Evolutionary conservation across 2,888 invertebrate genomes (phyloP), one percentile per base, ranked within the genome.

Genomic region (Nasonia oneida): DNA sequence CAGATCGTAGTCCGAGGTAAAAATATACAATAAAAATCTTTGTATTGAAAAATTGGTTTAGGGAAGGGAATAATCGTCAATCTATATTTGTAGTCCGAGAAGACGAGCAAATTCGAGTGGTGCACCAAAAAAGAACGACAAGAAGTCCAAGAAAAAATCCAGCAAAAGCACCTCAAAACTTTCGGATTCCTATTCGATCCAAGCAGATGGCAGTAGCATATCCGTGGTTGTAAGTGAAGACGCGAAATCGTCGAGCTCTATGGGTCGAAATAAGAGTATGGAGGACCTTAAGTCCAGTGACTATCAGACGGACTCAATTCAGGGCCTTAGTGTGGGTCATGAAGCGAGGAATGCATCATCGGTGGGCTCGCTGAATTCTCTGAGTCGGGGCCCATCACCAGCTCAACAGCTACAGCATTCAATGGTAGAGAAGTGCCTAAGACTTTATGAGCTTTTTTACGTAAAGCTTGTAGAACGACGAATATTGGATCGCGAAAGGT

Each of bases 401-500:
- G 91, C 92, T 2, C 90, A 91, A 73, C 92, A 92, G 80, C 90
- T 91, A 0, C 93, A 93, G 64, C 94, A 94, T 83, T 93, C 95
- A 8, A 94, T 95, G 90, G 88, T 95, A 47, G 95, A 95, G 89
- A 95, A 95, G 89, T 95, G 95, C 90, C 93, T 95, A 53, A 93
- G 94, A 75, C 94, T 95, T 87, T 95, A 95, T 86, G 95, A 95
- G 90, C 92, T 93, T 47, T 95, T 95, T 89, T 95, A 94, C 81
- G 92, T 93, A 0, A 93, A 93, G 85, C 87, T 93, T 82, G 84
- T 93, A 15, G 91, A 91, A 57, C 90, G 91, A 4, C 90, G 92
- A 47, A 89, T 93, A 64, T 87, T 93, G 12, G 91, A 90, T 15
- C 89, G 86, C n/a, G 91, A 93, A 1, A 89, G 87, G 85, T 89